Percentiles rank a stretch among this genome's conserved stretches.
phyloP scores from a whole-genome alignment of 2,797 vertebrate species.

The Cichlasoma orientale region DNA sequence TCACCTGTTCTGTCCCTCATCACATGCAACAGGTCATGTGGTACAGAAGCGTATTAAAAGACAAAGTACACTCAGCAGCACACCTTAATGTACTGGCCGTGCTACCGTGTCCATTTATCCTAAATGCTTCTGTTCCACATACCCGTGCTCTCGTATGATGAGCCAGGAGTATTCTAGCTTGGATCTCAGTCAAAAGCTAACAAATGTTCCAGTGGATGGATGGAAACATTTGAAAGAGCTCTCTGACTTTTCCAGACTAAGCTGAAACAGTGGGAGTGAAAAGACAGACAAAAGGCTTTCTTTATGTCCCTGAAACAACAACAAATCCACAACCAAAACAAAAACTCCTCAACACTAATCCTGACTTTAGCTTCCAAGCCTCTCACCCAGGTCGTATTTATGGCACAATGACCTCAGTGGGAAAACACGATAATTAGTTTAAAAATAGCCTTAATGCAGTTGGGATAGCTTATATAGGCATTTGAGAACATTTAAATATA shows the following conservation, averaged over 20 bases:
- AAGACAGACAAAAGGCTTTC: conserved; percentile 37
- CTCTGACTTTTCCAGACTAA: conserved; percentile 67
- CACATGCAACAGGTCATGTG: conserved; percentile 19
- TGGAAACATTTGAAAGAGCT: conserved; percentile 56
- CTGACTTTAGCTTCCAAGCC: conserved; percentile 38
- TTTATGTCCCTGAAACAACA: conserved; percentile 49
- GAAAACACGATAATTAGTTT: conserved; percentile 67
- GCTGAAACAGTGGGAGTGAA: conserved; percentile 44
- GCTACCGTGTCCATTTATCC: conserved; percentile 14
- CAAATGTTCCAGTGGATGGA: conserved; percentile 38
- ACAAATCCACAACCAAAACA: conserved; percentile 58
- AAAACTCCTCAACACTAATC: conserved; percentile 38
- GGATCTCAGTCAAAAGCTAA: conserved; percentile 41
- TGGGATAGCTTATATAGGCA: conserved; percentile 50
- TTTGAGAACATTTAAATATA: conserved; percentile 31
- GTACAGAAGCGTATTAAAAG: conserved; percentile 3
- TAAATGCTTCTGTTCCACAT: conserved; percentile 39
- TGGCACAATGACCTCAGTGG: conserved; percentile 53
- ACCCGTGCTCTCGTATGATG: conserved; percentile 7
- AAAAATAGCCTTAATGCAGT: conserved; percentile 74
- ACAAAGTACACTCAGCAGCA: conserved; percentile 22
- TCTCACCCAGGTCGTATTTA: conserved; percentile 55
- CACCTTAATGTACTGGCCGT: background rate
- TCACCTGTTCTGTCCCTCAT: conserved; percentile 6
- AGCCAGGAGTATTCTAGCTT: conserved; percentile 60